Evolutionary conservation across 1,140 invertebrate species (phyloP), one percentile per base, ranked within the genome.

Genomic region (Octopus bimaculoides): DNA sequence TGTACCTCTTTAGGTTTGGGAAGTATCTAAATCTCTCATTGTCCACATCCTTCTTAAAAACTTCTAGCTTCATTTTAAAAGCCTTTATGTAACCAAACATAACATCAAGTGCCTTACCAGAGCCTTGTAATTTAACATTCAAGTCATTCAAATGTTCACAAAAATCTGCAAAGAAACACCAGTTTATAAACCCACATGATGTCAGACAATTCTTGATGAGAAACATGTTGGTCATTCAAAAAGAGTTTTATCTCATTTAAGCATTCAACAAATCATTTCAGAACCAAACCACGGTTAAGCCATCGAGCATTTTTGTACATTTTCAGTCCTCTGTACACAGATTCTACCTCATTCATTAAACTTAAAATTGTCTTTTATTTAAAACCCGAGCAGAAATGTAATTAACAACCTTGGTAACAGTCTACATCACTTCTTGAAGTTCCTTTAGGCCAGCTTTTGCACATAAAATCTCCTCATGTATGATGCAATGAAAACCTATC

Each of bases 401-500:
- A 66, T n/a, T 66, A n/a, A 66, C 61, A 14, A 66, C 61, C 1
- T 66, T 66, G 61, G 61, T 66, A 14, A 66, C 61, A 66, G 3
- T 66, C n/a, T 66, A 2, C 61, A 66, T 66, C 61, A 66, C 61
- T 14, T 66, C 61, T 3, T 66, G 12, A 66, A 66, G 61, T 66
- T 66, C 61, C 3, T 66, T 66, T 2, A 66, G 61, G 61, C n/a
- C 61, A 66, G n/a, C 61, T 66, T 66, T 66, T 66, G 61, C 61
- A 66, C 61, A 66, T n/a, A 66, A 12, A 66, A n/a, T 3, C 61
- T 12, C 61, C 61, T 66, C 61, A 66, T 66, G 1, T 2, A 66
- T n/a, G n/a, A 66, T 66, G n/a, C 61, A 66, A n/a, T 66, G 61
- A 66, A 66, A 66, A n/a, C 61, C 61, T 66, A 66, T n/a, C 61